phyloP scores from a whole-genome alignment of 1,140 invertebrate genomes.

The Drosophila pallidifrons region DNA sequence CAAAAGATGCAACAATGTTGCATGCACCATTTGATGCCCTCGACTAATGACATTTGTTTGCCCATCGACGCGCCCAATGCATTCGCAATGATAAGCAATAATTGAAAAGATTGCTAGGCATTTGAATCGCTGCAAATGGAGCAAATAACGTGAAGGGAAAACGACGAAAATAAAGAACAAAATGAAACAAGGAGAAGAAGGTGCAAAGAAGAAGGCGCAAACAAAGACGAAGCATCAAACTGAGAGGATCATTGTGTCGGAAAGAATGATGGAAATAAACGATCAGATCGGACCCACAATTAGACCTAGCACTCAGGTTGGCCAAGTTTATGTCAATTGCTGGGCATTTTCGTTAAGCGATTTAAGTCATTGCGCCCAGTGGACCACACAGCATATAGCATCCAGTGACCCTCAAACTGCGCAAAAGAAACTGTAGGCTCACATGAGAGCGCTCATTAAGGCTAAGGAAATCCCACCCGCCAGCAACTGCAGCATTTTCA shows the following conservation, averaged over 20 bases:
- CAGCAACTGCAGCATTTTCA: constrained; percentile 35
- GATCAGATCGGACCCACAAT: constrained; percentile 42
- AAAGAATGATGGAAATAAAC: constrained; percentile 16
- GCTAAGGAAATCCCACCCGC: constrained; percentile 20
- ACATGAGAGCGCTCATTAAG: constrained; percentile 37
- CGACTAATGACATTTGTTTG: constrained; percentile 51
- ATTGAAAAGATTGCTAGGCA: constrained; percentile 78
- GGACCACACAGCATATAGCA: constrained; percentile 43
- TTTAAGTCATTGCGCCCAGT: constrained; percentile 31
- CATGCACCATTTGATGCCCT: constrained; percentile 37
- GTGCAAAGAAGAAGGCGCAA: constrained; percentile 16
- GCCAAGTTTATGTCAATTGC: constrained; percentile 52
- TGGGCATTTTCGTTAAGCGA: constrained; percentile 53
- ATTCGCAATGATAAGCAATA: constrained; percentile 77
- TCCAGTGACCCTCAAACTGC: constrained; percentile 24
- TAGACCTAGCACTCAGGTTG: constrained; percentile 36
- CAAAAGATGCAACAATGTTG: constrained; percentile 58
- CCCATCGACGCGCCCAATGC: constrained; percentile 34
- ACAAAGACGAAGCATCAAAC: too few relatives aligned
- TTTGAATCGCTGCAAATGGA: constrained; percentile 67
- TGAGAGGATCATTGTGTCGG: too few relatives aligned
- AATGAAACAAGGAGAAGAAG: constrained; percentile 14
- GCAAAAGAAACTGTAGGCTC: constrained; percentile 11
- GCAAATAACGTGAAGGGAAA: constrained; percentile 22
- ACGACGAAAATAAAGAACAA: constrained; percentile 24